phyloP scores from a whole-genome alignment of 2,888 invertebrate genomes.

The Papilio demoleus region DNA sequence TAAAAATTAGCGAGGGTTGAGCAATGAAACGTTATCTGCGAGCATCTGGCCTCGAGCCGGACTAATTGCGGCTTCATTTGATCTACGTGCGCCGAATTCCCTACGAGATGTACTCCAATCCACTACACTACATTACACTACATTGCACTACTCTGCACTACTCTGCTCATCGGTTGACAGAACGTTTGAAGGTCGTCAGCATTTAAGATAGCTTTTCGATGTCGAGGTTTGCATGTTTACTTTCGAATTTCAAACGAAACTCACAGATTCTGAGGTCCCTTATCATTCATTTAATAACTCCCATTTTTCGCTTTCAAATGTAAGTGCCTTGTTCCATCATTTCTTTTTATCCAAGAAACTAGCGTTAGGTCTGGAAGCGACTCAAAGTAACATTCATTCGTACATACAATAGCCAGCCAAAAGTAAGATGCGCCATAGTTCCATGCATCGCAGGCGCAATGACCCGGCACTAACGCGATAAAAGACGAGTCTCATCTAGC shows the following conservation, averaged over 20 bases:
- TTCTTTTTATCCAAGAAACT: no score
- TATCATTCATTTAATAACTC: no score
- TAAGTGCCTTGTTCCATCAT: no score
- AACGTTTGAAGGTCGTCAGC: no score
- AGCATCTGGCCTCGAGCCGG: conserved; percentile 6
- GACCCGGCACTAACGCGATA: neutral
- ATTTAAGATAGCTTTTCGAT: no score
- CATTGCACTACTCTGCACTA: no score
- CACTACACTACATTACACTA: neutral
- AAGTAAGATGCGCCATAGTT: neutral
- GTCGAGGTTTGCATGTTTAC: no score
- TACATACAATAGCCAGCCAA: neutral
- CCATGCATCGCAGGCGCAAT: conserved; percentile 9
- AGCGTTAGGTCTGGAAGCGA: no score
- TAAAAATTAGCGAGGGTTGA: neutral
- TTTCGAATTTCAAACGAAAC: no score
- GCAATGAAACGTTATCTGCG: neutral
- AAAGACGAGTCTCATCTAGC: conserved; percentile 14
- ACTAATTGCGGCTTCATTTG: conserved; percentile 18
- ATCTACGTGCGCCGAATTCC: conserved; percentile 17
- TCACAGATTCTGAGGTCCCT: no score
- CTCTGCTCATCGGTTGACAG: neutral
- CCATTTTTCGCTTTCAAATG: no score
- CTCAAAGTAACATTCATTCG: neutral
- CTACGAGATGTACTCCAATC: neutral